These are phyloP conservation scores for Enhydra lutris DNA, from an alignment of 2,113 vertebrate genomes.

Conservation along the genomic window DNA sequence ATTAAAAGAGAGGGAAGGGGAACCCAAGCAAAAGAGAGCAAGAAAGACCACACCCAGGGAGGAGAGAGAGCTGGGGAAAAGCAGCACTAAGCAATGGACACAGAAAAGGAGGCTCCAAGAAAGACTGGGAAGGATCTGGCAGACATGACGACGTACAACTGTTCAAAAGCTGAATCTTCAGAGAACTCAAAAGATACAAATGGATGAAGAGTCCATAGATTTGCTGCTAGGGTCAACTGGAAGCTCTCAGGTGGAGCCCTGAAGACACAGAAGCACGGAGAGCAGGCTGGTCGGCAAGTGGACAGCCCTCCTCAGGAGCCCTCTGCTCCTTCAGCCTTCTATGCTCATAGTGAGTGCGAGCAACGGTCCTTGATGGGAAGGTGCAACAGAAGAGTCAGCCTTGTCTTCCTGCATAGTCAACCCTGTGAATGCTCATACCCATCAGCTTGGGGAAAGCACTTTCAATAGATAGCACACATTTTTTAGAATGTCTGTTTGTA, in stretches of 20 bases:
- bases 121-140: not conserved
- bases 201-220: not conserved
- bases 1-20: not conserved
- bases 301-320: rapidly evolving
- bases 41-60: too few relatives aligned
- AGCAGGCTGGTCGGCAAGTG: not conserved
- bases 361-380: not conserved
- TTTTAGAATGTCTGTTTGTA: not conserved
- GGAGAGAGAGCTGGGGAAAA: not conserved
- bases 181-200: not conserved
- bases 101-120: not conserved
- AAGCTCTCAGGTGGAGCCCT: not conserved
- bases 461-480: not conserved
- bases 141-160: not conserved
- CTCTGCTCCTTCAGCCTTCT: not conserved
- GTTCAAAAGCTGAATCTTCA: not conserved
- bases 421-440: not conserved
- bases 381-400: not conserved
- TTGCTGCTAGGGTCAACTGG: not conserved
- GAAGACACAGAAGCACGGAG: not conserved
- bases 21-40: too few relatives aligned
- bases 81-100: not conserved
- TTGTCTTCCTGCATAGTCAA: not conserved
- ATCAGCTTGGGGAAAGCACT: not conserved
- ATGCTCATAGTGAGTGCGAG: not conserved